Base-by-base conservation (phyloP, 2,888 invertebrate species). In the Drosophila macrothrix region DNA sequence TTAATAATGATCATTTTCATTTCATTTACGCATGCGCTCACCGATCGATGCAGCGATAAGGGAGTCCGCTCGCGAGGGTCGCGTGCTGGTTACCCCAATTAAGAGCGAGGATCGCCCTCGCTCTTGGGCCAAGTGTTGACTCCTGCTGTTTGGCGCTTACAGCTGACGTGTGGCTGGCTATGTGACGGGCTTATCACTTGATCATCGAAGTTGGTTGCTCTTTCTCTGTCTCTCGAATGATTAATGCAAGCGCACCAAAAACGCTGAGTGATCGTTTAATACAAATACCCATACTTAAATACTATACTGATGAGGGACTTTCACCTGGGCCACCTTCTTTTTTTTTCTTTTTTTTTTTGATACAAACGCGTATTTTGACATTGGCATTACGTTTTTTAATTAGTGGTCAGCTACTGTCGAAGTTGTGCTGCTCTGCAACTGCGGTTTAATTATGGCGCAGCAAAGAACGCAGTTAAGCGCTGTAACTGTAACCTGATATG, bases 1-100 rank as follows among this genome's bases (percentile, higher is more conserved):
- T 76, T 72, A 92, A 91, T 92, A 84, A 91, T 91, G 92, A 92
- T 91, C 91, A 88, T 91, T 92, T 92, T 91, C 87, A 91, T 92
- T 91, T 86, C 80, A 91, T 92, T 90, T 92, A 90, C 82, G 82
- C 82, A 80, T 90, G 77, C 90, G 67, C 73, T 72, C 58, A 62
- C 70, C 73, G 76, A 82, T 71, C 81, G 85, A 70, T 73, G 65
- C 55, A 43, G 46, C 78, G 83, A 87, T 82, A 90, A 85, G 82
- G 61, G 43, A 52, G 61, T 60, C 55, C 37, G 28, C 22, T 60
- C 37, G 50, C 73, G 59, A 90, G 86, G 80, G 80, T 88, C 75
- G 69, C 69, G 77, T 70, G 82, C 76, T 67, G 60, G 37, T 66
- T 68, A 71, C 64, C 82, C 84, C 82, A 77, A 79, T 75, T 83